Percentiles rank a stretch among this genome's conserved stretches.
phyloP scores from a whole-genome alignment of 2,888 invertebrate species.

The Tachina lurida region DNA sequence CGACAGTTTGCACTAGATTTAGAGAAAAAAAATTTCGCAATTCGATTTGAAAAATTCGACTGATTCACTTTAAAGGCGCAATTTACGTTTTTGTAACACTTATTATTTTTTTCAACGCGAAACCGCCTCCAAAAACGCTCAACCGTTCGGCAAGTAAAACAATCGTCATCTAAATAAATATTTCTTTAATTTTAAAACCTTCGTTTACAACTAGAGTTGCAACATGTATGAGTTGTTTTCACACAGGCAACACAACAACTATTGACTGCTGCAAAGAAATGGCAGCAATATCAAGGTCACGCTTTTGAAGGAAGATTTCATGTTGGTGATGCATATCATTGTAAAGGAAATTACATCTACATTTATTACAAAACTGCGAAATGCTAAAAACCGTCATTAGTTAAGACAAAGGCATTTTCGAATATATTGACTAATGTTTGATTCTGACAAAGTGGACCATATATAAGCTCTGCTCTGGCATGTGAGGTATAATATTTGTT shows the following conservation, averaged over 20 bases:
- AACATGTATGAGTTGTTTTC: constrained; percentile 58
- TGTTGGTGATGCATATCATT: not conserved
- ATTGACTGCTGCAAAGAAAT: not conserved
- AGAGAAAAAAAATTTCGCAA: not conserved
- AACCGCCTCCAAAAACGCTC: not conserved
- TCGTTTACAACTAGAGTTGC: not conserved
- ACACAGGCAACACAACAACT: constrained; percentile 4
- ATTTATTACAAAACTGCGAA: too few relatives aligned
- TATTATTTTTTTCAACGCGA: not conserved
- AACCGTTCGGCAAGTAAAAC: constrained; percentile 35
- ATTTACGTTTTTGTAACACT: not conserved
- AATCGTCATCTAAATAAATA: constrained; percentile 48
- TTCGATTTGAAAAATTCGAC: not conserved
- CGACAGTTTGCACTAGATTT: too few relatives aligned
- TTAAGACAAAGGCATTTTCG: too few relatives aligned
- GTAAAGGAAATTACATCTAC: not conserved
- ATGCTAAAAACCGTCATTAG: too few relatives aligned
- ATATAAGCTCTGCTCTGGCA: too few relatives aligned
- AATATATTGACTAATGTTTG: too few relatives aligned
- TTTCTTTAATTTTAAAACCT: not conserved
- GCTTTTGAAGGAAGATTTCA: not conserved
- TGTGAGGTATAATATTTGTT: too few relatives aligned
- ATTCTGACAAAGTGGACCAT: too few relatives aligned
- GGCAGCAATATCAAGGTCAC: constrained; percentile 54
- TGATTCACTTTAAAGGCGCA: not conserved